These are phyloP conservation scores for Therioaphis trifolii DNA, from an alignment of 2,888 invertebrate species.

Conservation along the genomic window DNA sequence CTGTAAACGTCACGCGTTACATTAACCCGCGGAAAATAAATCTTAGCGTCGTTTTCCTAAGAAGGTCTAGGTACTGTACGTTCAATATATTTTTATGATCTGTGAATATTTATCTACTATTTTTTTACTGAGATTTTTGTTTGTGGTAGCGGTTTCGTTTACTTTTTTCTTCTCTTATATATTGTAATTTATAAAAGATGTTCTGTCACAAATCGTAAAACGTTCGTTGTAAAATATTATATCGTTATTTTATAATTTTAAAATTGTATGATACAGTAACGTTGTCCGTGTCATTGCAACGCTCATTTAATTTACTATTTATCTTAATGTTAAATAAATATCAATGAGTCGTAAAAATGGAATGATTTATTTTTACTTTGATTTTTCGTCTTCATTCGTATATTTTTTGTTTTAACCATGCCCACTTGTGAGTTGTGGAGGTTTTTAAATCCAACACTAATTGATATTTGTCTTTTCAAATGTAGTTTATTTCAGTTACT, in stretches of 20 bases:
- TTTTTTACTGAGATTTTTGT: too few relatives aligned
- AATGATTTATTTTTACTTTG: not conserved
- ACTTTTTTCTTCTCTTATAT: too few relatives aligned
- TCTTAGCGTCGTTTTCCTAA: too few relatives aligned
- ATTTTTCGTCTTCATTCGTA: not conserved
- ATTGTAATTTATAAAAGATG: conserved; percentile 2
- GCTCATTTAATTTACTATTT: not conserved
- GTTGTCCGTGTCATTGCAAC: not conserved
- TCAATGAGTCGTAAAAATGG: conserved; percentile 13
- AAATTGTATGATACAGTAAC: not conserved
- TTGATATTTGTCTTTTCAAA: not conserved
- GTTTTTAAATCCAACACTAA: not conserved
- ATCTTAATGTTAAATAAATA: not conserved
- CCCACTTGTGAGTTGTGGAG: conserved; percentile 20
- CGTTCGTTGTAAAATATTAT: not conserved
- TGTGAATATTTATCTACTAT: too few relatives aligned
- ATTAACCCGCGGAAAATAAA: too few relatives aligned
- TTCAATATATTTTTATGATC: too few relatives aligned
- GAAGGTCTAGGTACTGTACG: too few relatives aligned
- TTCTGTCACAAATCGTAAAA: conserved; percentile 32
- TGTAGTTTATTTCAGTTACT: not conserved
- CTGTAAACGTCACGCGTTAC: too few relatives aligned
- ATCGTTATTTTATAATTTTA: not conserved
- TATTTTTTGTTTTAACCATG: not conserved
- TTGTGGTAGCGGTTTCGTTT: too few relatives aligned